Conservation (phyloP, 2,797 vertebrate species). For the Lemur catta region DNA sequence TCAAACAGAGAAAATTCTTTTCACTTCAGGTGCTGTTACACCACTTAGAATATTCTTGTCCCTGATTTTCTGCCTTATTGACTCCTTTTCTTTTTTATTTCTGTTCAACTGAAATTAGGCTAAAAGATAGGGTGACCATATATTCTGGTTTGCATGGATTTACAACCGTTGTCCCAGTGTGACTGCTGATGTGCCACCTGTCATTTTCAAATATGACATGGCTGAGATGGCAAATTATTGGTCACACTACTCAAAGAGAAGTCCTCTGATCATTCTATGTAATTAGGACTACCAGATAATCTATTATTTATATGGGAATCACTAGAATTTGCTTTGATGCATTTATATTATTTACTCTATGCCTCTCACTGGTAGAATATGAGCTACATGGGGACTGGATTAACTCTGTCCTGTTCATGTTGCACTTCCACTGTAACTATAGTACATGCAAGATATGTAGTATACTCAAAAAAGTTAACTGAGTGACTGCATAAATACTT, state of each 20-base stretch:
- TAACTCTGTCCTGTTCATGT: neutral
- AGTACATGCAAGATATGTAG: neutral
- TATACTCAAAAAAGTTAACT: neutral
- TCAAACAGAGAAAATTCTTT: neutral
- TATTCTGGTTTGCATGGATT: neutral
- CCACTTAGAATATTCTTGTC: neutral
- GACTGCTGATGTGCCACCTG: neutral
- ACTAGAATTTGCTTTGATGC: neutral
- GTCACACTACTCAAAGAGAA: neutral
- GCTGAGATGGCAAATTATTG: neutral
- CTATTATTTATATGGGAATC: neutral
- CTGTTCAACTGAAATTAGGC: neutral
- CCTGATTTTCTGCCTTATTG: neutral
- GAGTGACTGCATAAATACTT: neutral
- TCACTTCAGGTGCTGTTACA: neutral
- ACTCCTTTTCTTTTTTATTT: neutral
- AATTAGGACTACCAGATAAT: neutral
- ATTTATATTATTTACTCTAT: neutral
- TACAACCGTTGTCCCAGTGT: neutral
- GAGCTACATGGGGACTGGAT: neutral
- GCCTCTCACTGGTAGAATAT: neutral
- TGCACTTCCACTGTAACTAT: neutral
- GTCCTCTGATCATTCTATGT: neutral
- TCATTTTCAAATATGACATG: neutral
- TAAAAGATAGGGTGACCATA: neutral